Evolutionary conservation across 2,113 vertebrate species (phyloP).

Genomic region (Sterrhoptilus dennistouni): DNA sequence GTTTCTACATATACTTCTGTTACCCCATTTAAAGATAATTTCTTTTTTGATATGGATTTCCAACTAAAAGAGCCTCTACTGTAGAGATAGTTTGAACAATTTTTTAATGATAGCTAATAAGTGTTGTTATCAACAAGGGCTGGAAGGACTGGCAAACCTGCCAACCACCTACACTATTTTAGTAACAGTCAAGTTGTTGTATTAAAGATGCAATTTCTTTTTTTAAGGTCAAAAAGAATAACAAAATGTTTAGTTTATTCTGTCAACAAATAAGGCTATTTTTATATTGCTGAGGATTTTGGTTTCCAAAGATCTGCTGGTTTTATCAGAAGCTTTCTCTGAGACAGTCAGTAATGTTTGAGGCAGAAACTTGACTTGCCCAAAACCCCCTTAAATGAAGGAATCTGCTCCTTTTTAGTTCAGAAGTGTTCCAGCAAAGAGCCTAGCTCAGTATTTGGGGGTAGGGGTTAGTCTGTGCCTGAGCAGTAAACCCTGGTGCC

Average conservation of each 20-base stretch:
- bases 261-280: background rate
- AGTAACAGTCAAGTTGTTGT: background rate
- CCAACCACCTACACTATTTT: background rate
- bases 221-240: background rate
- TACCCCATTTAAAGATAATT: background rate
- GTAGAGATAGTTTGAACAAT: background rate
- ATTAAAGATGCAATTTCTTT: background rate
- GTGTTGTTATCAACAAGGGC: background rate
- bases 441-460: too few species aligned
- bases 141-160: background rate
- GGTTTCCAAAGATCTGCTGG: background rate
- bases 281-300: background rate
- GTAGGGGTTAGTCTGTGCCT: background rate
- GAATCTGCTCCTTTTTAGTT: background rate
- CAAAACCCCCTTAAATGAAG: background rate
- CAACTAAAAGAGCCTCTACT: background rate
- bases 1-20: background rate
- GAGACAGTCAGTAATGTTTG: background rate
- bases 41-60: background rate
- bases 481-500: background rate
- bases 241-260: background rate
- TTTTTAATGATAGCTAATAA: background rate
- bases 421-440: background rate
- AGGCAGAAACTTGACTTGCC: background rate
- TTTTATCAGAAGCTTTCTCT: background rate